Percentiles rank a stretch among this genome's conserved stretches.
Evolutionary conservation across 2,797 vertebrate species (phyloP).

Genomic region (Remorina albescens): DNA sequence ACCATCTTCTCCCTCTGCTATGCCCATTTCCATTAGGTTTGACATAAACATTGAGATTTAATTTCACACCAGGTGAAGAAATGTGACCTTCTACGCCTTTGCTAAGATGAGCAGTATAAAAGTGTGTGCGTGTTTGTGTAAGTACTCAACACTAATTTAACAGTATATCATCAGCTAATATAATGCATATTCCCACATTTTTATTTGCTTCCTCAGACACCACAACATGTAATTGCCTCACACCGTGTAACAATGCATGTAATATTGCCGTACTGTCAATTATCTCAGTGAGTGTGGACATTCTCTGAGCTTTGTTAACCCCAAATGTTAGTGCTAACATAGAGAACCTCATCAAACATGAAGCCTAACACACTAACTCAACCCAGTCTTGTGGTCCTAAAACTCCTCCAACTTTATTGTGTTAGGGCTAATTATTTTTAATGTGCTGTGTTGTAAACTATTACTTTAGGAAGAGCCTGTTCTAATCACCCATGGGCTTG

Average conservation of each 20-base stretch:
- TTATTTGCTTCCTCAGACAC: conserved; percentile 26
- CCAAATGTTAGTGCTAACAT: conserved; percentile 45
- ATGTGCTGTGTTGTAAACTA: conserved; percentile 80
- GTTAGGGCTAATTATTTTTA: conserved; percentile 82
- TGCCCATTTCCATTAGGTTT: conserved; percentile 58
- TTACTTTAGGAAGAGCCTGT: conserved; percentile 77
- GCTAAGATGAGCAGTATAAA: too few species aligned
- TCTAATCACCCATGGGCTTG: conserved; percentile 77
- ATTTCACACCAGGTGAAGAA: conserved; percentile 32
- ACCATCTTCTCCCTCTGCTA: conserved; percentile 5
- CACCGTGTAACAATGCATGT: conserved; percentile 44
- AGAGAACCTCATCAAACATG: conserved; percentile 50
- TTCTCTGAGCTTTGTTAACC: conserved; percentile 57
- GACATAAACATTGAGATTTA: conserved; percentile 57
- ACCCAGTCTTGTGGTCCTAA: conserved; percentile 54
- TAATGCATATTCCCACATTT: conserved; percentile 18
- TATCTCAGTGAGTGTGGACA: conserved; percentile 25
- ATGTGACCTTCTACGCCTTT: too few species aligned
- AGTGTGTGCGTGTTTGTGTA: background rate
- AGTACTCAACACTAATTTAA: conserved; percentile 29
- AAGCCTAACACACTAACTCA: conserved; percentile 51
- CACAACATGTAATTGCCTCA: conserved; percentile 42
- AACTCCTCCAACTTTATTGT: conserved; percentile 76
- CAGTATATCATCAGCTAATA: conserved; percentile 47
- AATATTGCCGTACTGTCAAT: conserved; percentile 40